Base-by-base conservation (phyloP, 2,888 invertebrate species). In the Aporophyla nigra region DNA sequence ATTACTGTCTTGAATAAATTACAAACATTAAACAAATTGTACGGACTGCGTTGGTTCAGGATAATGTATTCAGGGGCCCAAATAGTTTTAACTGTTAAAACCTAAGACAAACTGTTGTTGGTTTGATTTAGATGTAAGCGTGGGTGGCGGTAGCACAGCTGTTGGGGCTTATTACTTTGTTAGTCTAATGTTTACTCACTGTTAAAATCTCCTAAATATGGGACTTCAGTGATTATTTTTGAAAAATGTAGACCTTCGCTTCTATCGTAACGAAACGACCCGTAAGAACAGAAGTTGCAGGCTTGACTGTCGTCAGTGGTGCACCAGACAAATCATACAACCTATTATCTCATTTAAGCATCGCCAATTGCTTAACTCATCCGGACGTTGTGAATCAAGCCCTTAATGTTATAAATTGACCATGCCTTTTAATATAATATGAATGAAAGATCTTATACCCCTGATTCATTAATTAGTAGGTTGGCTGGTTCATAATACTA, bases 1-100 rank as follows among this genome's bases (percentile, higher is more conserved):
- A 84, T 84, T 86, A 85, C 76, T 68, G 77, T 78, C 72, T 82
- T 66, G 76, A 86, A 84, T 78, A 83, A 76, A 85, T 83, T 83
- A 72, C 51, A 74, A 73, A 78, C 73, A 80, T 66, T 56, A 70
- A 78, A 75, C 72, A 78, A 88, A 76, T 75, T 75, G 49, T 63
- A 80, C 54, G 56, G 71, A 51, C 61, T 70, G 70, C 53, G 75
- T 76, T 82, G 46, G 72, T 76, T 76, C 59, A 79, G 86, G 73
- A 75, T 69, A 78, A 84, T 75, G 68, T 86, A 76, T 73, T 81
- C 69, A 59, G 75, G 76, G 58, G 71, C 71, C 65, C 49, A 54
- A 80, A 73, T 51, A 74, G 69, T 74, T 74, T 74, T 59, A 58
- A 71, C 63, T 78, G 69, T 72, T 74, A 74, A 80, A 73, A 76